phyloP scores from a whole-genome alignment of 2,797 vertebrate species.

The Garrulus glandarius region DNA sequence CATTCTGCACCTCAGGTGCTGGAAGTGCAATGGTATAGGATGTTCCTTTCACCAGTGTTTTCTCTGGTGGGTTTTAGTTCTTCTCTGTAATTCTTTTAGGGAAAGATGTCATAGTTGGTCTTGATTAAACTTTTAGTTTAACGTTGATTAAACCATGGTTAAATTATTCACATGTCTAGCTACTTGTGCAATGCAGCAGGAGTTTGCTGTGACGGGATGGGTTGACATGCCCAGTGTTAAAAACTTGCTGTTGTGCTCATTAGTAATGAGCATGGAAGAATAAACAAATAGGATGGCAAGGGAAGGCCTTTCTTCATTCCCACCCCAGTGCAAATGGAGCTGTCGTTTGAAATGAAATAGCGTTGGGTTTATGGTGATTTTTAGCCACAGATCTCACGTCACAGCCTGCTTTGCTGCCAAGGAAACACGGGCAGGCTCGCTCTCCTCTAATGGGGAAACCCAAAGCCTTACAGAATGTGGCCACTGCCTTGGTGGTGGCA shows the following conservation, averaged over 20 bases:
- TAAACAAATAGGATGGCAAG: not conserved
- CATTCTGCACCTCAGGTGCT: accelerated
- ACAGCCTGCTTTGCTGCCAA: not conserved
- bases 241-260: not conserved
- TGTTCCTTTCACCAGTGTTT: not conserved
- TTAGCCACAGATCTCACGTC: not conserved
- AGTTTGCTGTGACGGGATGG: not conserved
- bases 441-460: not conserved
- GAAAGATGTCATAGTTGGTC: not conserved
- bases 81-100: not conserved
- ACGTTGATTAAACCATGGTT: not conserved
- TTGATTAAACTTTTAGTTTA: not conserved
- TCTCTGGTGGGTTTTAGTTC: not conserved
- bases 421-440: not conserved
- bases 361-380: not conserved
- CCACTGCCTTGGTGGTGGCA: not conserved
- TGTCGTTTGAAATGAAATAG: not conserved
- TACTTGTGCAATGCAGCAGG: not conserved
- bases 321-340: not conserved
- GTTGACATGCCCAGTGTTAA: not conserved
- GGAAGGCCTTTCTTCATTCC: not conserved
- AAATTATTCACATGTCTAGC: not conserved
- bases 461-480: not conserved
- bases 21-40: not conserved
- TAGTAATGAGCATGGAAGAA: not conserved